Evolutionary conservation across 2,888 invertebrate species (phyloP), one percentile per base, ranked within the genome.

Genomic region (Ditylenchus weischeri): DNA sequence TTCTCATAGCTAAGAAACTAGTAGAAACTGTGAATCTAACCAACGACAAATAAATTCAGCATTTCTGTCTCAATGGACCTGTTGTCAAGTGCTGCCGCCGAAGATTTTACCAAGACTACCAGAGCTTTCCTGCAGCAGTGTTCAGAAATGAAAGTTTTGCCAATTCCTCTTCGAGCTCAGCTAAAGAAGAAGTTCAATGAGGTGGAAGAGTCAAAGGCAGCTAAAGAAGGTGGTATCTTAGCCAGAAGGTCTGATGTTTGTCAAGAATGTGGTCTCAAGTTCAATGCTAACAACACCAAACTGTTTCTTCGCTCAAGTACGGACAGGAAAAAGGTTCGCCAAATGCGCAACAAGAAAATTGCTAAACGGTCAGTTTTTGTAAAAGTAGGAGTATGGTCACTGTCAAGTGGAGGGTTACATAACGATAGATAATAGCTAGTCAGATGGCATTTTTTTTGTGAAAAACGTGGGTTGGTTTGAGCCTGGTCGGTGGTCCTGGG

Each of bases 141-240:
- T 47, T 38, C 62, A 11, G 43, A 48, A 47, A 48, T 62, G 38
- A n/a, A 10, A 48, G 10, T n/a, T 18, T 19, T 47, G 48, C 43
- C 62, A 21, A 21, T 62, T 21, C 8, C n/a, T n/a, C 48, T 62
- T 62, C 62, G 62, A 23, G 43, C 62, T 7, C 62, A 62, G 19
- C 62, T 62, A n/a, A 21, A 38, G 19, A 62, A 23, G 62, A 38
- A 47, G n/a, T 21, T 6, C 48, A 47, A 43, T 23, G n/a, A 29
- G 6, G n/a, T 62, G n/a, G 23, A n/a, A 43, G 19, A 13, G 8
- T n/a, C 48, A 18, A 23, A 6, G 5, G 11, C 19, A 38, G 49
- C 21, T 54, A 23, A 5, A 54, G 23, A 54, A 54, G 10, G 21
- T 54, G 54, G n/a, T n/a, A 13, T 23, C n/a, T 23, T 6, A 48